These are phyloP conservation scores for Helicorthomorpha holstii DNA, from an alignment of 1,140 invertebrate species.

Conservation along the genomic window DNA sequence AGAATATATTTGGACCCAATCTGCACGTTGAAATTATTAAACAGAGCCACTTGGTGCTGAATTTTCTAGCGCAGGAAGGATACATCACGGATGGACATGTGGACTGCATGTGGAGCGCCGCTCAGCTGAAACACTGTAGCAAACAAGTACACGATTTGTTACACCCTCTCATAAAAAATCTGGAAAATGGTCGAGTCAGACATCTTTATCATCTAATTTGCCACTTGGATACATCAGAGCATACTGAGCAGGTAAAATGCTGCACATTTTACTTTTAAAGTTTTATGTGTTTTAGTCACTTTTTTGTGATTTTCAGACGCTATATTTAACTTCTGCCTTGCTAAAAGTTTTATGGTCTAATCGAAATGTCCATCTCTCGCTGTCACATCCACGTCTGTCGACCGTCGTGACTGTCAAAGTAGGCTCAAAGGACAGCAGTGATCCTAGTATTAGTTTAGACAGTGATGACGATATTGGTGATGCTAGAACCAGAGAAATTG, in stretches of 20 bases:
- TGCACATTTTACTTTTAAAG: background rate
- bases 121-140: constrained; percentile 83
- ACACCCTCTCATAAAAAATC: constrained; percentile 71
- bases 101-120: constrained; percentile 82
- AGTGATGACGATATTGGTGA: constrained; percentile 47
- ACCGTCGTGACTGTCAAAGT: too few species aligned
- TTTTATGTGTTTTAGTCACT: background rate
- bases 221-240: constrained; percentile 67
- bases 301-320: constrained; percentile 36
- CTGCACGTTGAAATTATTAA: constrained; percentile 89
- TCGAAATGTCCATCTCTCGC: constrained; percentile 20
- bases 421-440: constrained; percentile 25
- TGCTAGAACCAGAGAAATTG: constrained; percentile 27
- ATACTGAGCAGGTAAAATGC: constrained; percentile 58
- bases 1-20: constrained; percentile 89
- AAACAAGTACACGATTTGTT: constrained; percentile 81
- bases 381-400: background rate
- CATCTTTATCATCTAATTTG: constrained; percentile 72
- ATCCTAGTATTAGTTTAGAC: constrained; percentile 54
- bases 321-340: constrained; percentile 69
- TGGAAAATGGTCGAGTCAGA: constrained; percentile 66
- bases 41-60: constrained; percentile 80
- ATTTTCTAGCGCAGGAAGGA: constrained; percentile 78
- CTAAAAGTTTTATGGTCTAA: constrained; percentile 79
- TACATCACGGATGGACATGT: constrained; percentile 78